phyloP scores from a whole-genome alignment of 2,888 invertebrate genomes.

The Spicauda simplicius region DNA sequence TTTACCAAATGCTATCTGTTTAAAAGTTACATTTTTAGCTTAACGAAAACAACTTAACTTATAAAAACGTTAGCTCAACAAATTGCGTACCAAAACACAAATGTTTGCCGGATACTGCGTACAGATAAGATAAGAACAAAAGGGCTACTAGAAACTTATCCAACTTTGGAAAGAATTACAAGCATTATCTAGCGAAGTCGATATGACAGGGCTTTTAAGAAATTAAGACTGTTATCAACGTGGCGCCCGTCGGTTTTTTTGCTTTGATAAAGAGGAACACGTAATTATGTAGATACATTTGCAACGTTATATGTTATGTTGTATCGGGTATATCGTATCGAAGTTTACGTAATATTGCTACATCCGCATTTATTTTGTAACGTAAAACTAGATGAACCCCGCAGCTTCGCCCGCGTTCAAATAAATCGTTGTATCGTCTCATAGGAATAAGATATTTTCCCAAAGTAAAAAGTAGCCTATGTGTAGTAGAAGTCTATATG shows the following conservation, averaged over 20 bases:
- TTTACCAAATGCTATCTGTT: background rate
- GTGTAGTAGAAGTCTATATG: no score
- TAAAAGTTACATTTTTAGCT: no score
- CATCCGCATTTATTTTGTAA: constrained; percentile 22
- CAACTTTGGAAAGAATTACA: constrained; percentile 56
- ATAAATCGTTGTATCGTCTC: no score
- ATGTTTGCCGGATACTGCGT: background rate
- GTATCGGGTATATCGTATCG: constrained; percentile 17
- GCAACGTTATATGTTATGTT: background rate
- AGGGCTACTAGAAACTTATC: constrained; percentile 58
- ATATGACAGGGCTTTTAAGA: constrained; percentile 53
- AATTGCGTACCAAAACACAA: background rate
- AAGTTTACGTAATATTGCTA: constrained; percentile 26
- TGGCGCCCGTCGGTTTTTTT: constrained; percentile 70
- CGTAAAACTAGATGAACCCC: no score
- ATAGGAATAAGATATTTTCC: no score
- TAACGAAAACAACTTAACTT: no score
- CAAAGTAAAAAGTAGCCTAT: no score
- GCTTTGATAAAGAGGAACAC: constrained; percentile 30
- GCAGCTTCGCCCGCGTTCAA: no score
- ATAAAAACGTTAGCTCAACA: background rate
- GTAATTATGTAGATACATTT: constrained; percentile 3
- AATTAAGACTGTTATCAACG: constrained; percentile 55
- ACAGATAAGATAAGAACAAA: constrained; percentile 57
- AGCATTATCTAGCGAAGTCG: constrained; percentile 57